Evolutionary conservation across 2,888 invertebrate species (phyloP).

Genomic region (Ennomos fuscantarius): DNA sequence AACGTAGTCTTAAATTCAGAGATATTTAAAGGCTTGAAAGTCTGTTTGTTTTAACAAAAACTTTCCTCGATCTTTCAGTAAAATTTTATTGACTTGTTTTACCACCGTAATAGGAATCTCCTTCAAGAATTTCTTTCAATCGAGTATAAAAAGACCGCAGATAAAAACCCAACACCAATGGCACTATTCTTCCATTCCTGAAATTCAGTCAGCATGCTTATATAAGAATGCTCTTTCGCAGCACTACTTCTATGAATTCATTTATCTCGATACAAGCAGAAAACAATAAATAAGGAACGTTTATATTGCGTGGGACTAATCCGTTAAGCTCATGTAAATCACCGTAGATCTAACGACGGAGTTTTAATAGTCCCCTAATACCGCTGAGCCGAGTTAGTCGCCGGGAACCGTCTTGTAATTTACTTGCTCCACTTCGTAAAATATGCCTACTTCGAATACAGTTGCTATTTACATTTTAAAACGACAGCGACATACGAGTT

Average conservation of each 20-base stretch:
- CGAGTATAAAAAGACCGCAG: no score
- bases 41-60: no score
- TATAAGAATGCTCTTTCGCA: not conserved
- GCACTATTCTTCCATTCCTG: not conserved
- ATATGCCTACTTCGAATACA: slow-evolving; percentile 57
- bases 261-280: slow-evolving; percentile 13
- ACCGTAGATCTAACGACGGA: slow-evolving; percentile 60
- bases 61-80: no score
- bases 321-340: slow-evolving; percentile 65
- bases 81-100: no score
- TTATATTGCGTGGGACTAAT: slow-evolving; percentile 59
- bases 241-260: not conserved
- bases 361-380: slow-evolving; percentile 73
- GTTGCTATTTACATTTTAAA: slow-evolving; percentile 53
- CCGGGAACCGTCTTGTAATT: slow-evolving; percentile 66
- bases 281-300: slow-evolving; percentile 52
- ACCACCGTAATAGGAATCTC: no score
- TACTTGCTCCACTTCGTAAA: slow-evolving; percentile 59
- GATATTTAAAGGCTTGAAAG: no score
- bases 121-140: no score
- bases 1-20: no score
- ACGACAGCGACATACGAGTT: slow-evolving; percentile 38
- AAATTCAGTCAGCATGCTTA: not conserved
- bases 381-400: slow-evolving; percentile 57
- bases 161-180: not conserved